Evolutionary conservation across 1,140 invertebrate genomes (phyloP).

Genomic region (Pseudomyrmex dendroicus): DNA sequence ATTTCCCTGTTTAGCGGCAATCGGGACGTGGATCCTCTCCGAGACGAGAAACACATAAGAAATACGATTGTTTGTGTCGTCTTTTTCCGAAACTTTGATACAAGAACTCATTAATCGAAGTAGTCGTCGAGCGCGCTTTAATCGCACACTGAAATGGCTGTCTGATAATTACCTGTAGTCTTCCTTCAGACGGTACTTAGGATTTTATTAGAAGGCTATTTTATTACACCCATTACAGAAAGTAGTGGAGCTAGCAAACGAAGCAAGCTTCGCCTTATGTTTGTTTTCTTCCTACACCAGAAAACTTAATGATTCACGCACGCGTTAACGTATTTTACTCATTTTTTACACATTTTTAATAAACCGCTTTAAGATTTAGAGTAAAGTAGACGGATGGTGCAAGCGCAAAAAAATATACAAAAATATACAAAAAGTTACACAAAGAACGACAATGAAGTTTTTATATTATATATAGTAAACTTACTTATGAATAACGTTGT

Average conservation of each 20-base stretch:
- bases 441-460: conserved; percentile 27
- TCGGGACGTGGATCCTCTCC: neutral
- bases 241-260: neutral
- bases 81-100: conserved; percentile 9
- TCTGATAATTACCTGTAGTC: conserved; percentile 57
- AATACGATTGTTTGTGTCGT: neutral
- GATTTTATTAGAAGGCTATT: conserved; percentile 46
- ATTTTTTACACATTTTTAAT: conserved; percentile 51
- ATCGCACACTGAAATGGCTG: neutral
- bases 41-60: neutral
- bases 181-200: neutral
- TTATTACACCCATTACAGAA: conserved; percentile 41
- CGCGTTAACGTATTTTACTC: conserved; percentile 21
- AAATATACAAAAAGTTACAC: conserved; percentile 30
- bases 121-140: neutral
- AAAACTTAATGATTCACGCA: neutral
- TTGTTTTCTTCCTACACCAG: conserved; percentile 15
- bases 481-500: conserved; percentile 31
- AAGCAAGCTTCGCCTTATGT: conserved; percentile 12
- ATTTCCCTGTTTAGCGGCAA: too few relatives aligned
- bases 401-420: neutral
- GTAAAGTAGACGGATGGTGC: conserved; percentile 7
- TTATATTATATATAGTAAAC: neutral
- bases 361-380: conserved; percentile 16
- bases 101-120: conserved; percentile 24